Percentiles rank a stretch among this genome's conserved stretches.
Conservation (phyloP, 2,888 invertebrate species). For the Napeogenes sylphis region DNA sequence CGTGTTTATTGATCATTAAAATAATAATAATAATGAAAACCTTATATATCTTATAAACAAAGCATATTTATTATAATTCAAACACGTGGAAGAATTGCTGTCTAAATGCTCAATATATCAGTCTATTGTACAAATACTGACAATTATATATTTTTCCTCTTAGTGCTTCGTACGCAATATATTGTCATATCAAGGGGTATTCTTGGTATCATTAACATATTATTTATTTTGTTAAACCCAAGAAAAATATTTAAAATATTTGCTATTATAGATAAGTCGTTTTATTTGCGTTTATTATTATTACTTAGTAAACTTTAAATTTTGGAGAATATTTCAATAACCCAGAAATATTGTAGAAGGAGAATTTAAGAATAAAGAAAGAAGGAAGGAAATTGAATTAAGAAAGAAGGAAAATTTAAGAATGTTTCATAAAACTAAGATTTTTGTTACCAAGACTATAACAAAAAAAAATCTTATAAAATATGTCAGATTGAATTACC, state of each 20-base stretch:
- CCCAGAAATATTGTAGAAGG: too few relatives aligned
- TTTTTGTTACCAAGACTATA: too few relatives aligned
- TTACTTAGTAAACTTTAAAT: too few relatives aligned
- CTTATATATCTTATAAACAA: neutral
- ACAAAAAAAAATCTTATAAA: too few relatives aligned
- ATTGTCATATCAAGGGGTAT: neutral
- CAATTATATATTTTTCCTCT: neutral
- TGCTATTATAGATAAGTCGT: neutral
- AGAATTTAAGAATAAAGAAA: too few relatives aligned
- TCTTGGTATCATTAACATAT: conserved; percentile 1
- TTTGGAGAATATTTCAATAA: too few relatives aligned
- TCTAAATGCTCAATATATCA: conserved; percentile 6
- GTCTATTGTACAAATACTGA: neutral
- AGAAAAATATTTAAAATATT: neutral
- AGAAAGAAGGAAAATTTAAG: too few relatives aligned
- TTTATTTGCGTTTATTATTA: neutral
- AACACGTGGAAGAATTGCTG: conserved; percentile 5
- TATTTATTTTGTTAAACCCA: neutral
- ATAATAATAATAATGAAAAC: neutral
- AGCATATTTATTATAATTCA: neutral
- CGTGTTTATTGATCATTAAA: neutral
- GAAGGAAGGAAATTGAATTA: too few relatives aligned
- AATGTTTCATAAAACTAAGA: too few relatives aligned
- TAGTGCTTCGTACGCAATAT: neutral
- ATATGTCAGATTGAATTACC: too few relatives aligned